Evolutionary conservation across 2,113 vertebrate species (phyloP).

Genomic region (Peromyscus californicus): DNA sequence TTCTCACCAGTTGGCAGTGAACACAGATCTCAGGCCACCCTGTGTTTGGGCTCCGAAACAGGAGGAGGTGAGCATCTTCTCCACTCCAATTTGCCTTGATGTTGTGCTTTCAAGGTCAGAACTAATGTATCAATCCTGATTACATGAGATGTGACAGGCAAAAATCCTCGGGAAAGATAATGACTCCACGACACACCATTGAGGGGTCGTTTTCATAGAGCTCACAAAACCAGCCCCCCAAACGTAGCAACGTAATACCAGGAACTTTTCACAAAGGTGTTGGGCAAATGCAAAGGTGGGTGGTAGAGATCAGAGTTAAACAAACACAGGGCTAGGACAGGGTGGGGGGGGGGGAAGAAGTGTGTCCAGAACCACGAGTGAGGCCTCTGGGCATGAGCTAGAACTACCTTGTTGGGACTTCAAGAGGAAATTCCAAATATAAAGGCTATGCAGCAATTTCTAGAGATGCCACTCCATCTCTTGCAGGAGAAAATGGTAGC

Average conservation of each 20-base stretch:
- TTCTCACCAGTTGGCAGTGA: neutral
- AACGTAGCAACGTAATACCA: neutral
- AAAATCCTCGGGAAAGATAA: neutral
- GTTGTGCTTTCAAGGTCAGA: neutral
- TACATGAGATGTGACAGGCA: neutral
- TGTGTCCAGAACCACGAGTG: too few relatives aligned
- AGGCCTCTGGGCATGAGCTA: neutral
- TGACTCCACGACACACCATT: fast-evolving
- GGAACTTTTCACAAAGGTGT: neutral
- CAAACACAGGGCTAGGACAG: neutral
- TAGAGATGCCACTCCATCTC: neutral
- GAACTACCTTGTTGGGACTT: neutral
- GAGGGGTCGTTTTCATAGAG: neutral
- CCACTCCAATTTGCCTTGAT: neutral
- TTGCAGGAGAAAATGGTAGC: neutral
- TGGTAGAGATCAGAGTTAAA: neutral
- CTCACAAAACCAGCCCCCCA: neutral
- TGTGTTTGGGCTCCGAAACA: neutral
- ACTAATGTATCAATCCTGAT: neutral
- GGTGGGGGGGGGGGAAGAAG: neutral
- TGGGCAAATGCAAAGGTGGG: neutral
- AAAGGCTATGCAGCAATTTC: neutral
- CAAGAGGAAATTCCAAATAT: neutral
- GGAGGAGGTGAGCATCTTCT: neutral
- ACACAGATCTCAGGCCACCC: fast-evolving